Percentiles rank a stretch among this genome's conserved stretches.
Evolutionary conservation across 2,797 vertebrate genomes (phyloP).

Genomic region (Tokudaia tokunoshimensis): DNA sequence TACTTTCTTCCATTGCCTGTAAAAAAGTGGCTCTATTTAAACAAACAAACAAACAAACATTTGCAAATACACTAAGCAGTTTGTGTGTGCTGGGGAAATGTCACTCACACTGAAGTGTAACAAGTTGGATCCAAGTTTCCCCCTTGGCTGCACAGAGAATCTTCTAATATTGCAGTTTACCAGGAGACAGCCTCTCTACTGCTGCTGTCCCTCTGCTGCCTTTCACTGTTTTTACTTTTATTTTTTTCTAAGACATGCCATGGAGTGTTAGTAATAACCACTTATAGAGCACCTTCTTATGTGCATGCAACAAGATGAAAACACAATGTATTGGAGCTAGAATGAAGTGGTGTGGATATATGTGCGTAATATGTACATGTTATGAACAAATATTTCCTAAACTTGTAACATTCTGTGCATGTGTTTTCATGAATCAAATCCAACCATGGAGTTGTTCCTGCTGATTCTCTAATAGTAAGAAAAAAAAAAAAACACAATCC

Average conservation of each 20-base stretch:
- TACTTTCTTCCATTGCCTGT: not conserved
- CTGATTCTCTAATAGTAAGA: not conserved
- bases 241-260: not conserved
- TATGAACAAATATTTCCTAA: not conserved
- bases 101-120: not conserved
- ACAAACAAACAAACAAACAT: not conserved
- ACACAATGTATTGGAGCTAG: not conserved
- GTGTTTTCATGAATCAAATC: slow-evolving; percentile 1
- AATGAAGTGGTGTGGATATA: not conserved
- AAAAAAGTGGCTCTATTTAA: not conserved
- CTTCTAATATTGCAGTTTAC: not conserved
- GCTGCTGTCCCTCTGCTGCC: not conserved
- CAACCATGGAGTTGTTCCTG: not conserved
- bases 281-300: not conserved
- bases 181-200: not conserved
- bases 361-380: not conserved
- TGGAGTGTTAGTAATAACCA: not conserved
- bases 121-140: not conserved
- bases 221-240: not conserved
- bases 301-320: not conserved
- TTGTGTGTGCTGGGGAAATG: not conserved
- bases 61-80: not conserved
- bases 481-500: not conserved
- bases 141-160: not conserved
- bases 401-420: not conserved